phyloP scores from a whole-genome alignment of 53 echinoderm and acorn worm genomes.

The Paracentrotus lividus region DNA sequence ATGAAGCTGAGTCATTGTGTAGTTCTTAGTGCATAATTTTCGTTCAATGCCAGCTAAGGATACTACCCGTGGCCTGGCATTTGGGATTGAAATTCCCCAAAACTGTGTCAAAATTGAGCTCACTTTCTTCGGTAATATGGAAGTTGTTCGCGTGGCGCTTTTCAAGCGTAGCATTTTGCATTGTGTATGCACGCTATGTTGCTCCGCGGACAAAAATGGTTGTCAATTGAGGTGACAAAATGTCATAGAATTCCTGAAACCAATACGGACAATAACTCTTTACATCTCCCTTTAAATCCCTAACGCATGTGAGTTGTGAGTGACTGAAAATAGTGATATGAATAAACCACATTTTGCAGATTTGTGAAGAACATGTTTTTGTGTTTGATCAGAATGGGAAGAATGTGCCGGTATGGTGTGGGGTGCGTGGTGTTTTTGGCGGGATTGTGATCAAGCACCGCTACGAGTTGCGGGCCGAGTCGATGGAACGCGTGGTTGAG shows the following conservation, averaged over 20 bases:
- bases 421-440: conserved; percentile 15
- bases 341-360: neutral
- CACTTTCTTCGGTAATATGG: conserved; percentile 5
- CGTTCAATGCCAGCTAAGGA: conserved; percentile 15
- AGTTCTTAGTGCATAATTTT: conserved; percentile 32
- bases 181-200: conserved; percentile 42
- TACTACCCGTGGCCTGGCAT: neutral
- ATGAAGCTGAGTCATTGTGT: conserved; percentile 60
- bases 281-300: neutral
- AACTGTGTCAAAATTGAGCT: neutral
- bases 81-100: neutral
- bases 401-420: conserved; percentile 11
- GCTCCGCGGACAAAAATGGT: conserved; percentile 5
- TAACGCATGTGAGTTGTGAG: neutral
- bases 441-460: neutral
- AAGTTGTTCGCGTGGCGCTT: conserved; percentile 69
- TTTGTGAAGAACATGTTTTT: neutral
- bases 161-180: conserved; percentile 46
- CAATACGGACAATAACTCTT: neutral
- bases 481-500: neutral
- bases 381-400: neutral
- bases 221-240: conserved; percentile 8
- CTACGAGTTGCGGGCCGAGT: neutral
- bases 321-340: neutral
- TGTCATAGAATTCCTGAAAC: neutral